Evolutionary conservation across 1,140 invertebrate species (phyloP).

Genomic region (Chelonus insularis): DNA sequence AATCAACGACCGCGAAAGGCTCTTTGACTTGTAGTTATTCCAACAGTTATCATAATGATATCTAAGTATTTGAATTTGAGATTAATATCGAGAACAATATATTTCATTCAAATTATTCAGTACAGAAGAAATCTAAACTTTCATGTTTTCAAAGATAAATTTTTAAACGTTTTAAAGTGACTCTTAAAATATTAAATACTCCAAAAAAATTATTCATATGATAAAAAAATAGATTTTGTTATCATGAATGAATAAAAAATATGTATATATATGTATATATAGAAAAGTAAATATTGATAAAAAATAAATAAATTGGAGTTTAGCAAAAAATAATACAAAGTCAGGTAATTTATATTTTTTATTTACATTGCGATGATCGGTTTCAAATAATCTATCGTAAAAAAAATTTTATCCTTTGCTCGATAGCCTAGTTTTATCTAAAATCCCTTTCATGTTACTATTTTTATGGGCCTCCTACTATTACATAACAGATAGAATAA

Average conservation of each 20-base stretch:
- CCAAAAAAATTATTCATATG: too few relatives aligned
- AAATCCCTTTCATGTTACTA: conserved; percentile 5
- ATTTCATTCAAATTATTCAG: too few relatives aligned
- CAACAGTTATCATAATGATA: conserved; percentile 13
- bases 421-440: neutral
- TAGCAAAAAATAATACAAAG: neutral
- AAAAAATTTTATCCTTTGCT: neutral
- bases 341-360: neutral
- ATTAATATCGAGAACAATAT: too few relatives aligned
- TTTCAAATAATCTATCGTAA: too few relatives aligned
- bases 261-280: too few relatives aligned
- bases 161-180: too few relatives aligned
- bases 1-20: neutral
- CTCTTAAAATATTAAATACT: too few relatives aligned
- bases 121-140: too few relatives aligned
- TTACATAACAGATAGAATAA: neutral
- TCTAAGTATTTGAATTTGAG: neutral
- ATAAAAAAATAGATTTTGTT: too few relatives aligned
- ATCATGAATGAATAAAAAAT: too few relatives aligned
- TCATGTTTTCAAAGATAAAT: too few relatives aligned
- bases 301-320: neutral
- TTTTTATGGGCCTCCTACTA: neutral
- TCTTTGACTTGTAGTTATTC: conserved; percentile 25
- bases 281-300: neutral
- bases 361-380: too few relatives aligned